These are phyloP conservation scores for Sarcophaga carnaria DNA, from an alignment of 2,888 invertebrate species.

Conservation along the genomic window DNA sequence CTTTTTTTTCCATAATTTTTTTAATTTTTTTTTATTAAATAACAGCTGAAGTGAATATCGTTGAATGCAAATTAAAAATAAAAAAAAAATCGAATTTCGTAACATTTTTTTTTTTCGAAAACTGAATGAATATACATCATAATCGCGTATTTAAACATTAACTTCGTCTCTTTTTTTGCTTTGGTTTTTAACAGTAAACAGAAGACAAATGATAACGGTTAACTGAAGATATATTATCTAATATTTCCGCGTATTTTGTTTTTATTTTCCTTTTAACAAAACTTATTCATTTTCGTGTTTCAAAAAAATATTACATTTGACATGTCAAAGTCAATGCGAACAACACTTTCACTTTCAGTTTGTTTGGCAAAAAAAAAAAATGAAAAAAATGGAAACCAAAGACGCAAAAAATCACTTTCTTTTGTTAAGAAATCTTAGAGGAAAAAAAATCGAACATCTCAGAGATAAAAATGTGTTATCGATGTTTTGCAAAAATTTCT, in stretches of 20 bases:
- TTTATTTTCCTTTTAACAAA: not conserved
- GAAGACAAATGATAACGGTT: no score
- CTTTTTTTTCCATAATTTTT: no score
- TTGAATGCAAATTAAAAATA: no score
- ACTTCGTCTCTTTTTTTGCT: no score
- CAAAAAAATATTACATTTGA: not conserved
- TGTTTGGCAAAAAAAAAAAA: not conserved
- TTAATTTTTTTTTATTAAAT: no score
- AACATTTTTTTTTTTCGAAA: no score
- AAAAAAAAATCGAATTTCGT: no score
- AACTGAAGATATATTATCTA: slow-evolving; percentile 19
- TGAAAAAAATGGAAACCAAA: not conserved
- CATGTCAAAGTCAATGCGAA: slow-evolving; percentile 37
- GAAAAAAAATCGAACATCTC: not conserved
- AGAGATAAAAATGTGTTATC: not conserved
- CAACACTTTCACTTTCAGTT: slow-evolving; percentile 37
- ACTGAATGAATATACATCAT: no score
- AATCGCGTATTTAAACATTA: no score
- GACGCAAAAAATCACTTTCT: slow-evolving; percentile 5
- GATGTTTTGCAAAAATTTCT: not conserved
- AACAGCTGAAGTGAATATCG: no score
- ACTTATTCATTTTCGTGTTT: not conserved
- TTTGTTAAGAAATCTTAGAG: not conserved
- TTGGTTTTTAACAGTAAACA: no score
- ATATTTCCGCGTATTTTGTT: slow-evolving; percentile 29